Base-by-base conservation (phyloP, 1,140 invertebrate genomes). In the Zophobas morio region DNA sequence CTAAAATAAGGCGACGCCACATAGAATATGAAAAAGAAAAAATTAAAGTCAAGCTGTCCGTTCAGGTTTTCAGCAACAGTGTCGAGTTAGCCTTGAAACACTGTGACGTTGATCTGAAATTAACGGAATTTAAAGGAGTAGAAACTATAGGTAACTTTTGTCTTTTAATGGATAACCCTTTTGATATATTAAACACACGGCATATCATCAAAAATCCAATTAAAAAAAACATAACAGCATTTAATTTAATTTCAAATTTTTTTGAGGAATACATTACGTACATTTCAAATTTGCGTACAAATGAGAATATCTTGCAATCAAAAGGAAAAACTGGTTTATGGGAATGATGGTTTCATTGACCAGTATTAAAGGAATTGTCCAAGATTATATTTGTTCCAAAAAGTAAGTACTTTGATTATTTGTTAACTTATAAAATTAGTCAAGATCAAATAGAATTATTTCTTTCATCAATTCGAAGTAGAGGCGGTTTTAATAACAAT, bases 131-230 rank as follows among this genome's bases (percentile, higher is more conserved):
- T 77, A n/a, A 75, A 35, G 66, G 77, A 35, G 56, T 33, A 36
- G 6, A 47, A 57, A 46, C 73, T 6, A 79, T 77, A 6, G 63
- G 57, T 46, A 66, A 80, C 33, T 82, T 80, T 79, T 77, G 66
- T 42, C 49, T 36, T n/a, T 73, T 79, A 39, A 79, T 81, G 73
- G 80, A 82, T 53, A 71, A 80, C 66, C 73, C 79, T n/a, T 76
- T 79, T 75, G 78, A 81, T 72, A 51, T 82, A 35, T 74, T 82
- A 40, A 82, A 80, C 77, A 74, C 56, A 35, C 76, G 70, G 56
- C 80, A 81, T 70, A 74, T 80, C 76, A 53, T 73, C 75, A 80
- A 80, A 53, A 75, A 32, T 75, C 33, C 34, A 1, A 75, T 66
- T 53, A 57, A 66, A 39, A 57, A 36, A 37, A 40, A 46, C 2